A percentile compares a stretch with the other conserved stretches of the same genome.
Evolutionary conservation across 2,113 vertebrate genomes (phyloP).

Genomic region (Epinephelus lanceolatus): DNA sequence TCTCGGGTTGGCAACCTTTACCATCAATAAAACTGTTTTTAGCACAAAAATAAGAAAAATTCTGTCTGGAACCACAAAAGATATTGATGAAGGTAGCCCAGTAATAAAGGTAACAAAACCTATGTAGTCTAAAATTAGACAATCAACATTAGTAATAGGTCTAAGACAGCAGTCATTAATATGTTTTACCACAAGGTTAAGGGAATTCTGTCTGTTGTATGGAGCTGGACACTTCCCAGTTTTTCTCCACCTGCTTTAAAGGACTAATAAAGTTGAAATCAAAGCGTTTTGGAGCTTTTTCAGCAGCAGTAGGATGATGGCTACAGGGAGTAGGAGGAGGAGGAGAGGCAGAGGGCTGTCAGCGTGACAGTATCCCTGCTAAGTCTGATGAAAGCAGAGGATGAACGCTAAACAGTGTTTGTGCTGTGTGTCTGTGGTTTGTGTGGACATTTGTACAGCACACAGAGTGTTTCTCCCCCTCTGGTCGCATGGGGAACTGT

Average conservation of each 20-base stretch:
- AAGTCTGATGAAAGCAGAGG: constrained; percentile 21
- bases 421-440: constrained; percentile 13
- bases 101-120: too few species aligned
- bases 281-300: constrained; percentile 24
- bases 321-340: constrained; percentile 29
- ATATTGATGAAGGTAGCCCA: too few species aligned
- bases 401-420: constrained; percentile 21
- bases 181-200: too few species aligned
- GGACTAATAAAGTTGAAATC: constrained; percentile 24
- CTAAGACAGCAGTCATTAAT: too few species aligned
- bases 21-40: too few species aligned
- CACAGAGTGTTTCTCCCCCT: constrained; percentile 32
- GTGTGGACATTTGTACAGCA: constrained; percentile 30
- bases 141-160: too few species aligned
- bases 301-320: constrained; percentile 7
- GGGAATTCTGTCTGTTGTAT: background rate
- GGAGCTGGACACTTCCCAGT: constrained; percentile 16
- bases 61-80: too few species aligned
- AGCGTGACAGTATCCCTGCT: background rate
- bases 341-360: constrained; percentile 23
- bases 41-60: too few species aligned
- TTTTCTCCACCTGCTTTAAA: constrained; percentile 22
- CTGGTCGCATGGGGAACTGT: background rate
- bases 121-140: too few species aligned
- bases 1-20: too few species aligned